Percentiles rank a stretch among this genome's conserved stretches.
Conservation (phyloP, 2,797 vertebrate genomes). For the Fistularia commersonii region DNA sequence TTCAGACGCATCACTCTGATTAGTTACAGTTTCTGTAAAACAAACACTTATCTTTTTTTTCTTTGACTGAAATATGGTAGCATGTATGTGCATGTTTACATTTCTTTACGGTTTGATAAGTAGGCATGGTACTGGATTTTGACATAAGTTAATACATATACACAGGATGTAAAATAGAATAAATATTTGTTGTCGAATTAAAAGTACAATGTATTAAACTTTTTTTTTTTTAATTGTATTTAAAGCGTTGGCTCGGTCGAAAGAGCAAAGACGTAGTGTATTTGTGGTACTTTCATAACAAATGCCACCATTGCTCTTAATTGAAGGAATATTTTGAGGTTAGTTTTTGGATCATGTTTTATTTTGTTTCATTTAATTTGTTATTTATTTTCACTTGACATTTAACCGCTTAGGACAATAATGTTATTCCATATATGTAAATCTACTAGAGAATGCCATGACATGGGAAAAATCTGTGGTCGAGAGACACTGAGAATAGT, state of each 20-base stretch:
- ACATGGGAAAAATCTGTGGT: constrained; percentile 59
- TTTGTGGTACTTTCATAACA: no score
- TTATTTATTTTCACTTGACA: constrained; percentile 60
- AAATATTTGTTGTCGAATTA: no score
- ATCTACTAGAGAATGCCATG: constrained; percentile 45
- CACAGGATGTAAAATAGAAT: no score
- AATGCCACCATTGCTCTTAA: no score
- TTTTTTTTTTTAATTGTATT: no score
- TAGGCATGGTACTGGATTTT: no score
- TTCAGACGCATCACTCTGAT: constrained; percentile 57
- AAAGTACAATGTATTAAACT: no score
- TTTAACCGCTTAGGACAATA: constrained; percentile 25
- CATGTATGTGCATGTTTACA: background rate
- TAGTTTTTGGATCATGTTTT: constrained; percentile 35
- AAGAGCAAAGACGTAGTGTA: no score
- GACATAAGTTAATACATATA: no score
- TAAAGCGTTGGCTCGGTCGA: no score
- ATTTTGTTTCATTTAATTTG: constrained; percentile 56
- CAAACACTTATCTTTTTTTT: constrained; percentile 5
- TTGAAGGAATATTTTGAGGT: no score
- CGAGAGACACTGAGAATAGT: constrained; percentile 31
- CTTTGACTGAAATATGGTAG: constrained; percentile 3
- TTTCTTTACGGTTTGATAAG: background rate
- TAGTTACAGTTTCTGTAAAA: constrained; percentile 34
- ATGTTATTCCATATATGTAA: constrained; percentile 64